Conservation (phyloP, 2,888 invertebrate species). For the Hipparchia sbordonii region DNA sequence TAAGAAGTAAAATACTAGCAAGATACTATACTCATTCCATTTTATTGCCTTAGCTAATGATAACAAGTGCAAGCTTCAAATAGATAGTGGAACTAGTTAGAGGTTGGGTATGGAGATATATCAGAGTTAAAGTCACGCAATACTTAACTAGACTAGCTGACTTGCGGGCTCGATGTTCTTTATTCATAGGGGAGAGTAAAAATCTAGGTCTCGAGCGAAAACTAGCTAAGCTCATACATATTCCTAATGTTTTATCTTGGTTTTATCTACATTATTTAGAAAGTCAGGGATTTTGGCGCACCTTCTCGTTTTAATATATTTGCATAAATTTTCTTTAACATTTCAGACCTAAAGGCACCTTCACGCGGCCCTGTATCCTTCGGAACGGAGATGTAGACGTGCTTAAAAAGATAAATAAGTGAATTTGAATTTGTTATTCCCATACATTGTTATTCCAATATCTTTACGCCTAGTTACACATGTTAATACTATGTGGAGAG, state of each 20-base stretch:
- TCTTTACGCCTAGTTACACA: no score
- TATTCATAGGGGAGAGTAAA: constrained; percentile 70
- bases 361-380: no score
- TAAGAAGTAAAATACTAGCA: neutral
- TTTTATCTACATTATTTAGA: constrained; percentile 12
- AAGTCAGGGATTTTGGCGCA: neutral
- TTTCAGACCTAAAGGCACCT: neutral
- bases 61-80: neutral
- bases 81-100: constrained; percentile 5
- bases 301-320: neutral
- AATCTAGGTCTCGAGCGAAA: constrained; percentile 54
- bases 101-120: constrained; percentile 46
- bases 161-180: constrained; percentile 50
- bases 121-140: constrained; percentile 66
- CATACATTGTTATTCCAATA: no score
- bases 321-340: neutral
- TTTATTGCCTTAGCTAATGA: neutral
- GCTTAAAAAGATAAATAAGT: no score
- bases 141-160: constrained; percentile 44
- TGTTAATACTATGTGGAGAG: no score
- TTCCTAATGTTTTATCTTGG: neutral
- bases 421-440: no score
- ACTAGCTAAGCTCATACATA: constrained; percentile 6
- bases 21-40: neutral
- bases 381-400: no score